Evolutionary conservation across 1,140 invertebrate genomes (phyloP), one percentile per base, ranked within the genome.

Genomic region (Drosophila sucinea): DNA sequence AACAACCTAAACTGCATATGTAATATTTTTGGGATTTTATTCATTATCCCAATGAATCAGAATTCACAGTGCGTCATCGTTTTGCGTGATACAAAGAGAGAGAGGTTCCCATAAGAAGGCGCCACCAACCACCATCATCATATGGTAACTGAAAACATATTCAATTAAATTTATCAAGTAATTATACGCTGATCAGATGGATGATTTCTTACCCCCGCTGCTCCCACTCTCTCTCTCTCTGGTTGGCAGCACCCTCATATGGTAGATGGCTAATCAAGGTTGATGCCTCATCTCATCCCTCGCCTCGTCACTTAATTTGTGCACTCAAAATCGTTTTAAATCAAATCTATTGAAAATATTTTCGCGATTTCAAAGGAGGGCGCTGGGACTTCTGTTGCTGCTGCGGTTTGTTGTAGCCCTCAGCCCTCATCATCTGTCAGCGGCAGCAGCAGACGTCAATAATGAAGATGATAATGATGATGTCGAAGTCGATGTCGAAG

Each of bases 361-460:
- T 66, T 71, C 41, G 64, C 63, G 55, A 60, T 58, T 30, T 63
- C 6, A 66, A 58, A 35, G 62, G 11, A 62, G 4, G n/a, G 10
- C 33, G 23, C 58, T 57, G 55, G 29, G 55, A 23, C 25, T 55
- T 27, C 11, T 27, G 51, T 55, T 51, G 30, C 4, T 38, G 30
- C 23, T 38, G n/a, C 11, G 29, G 51, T 56, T 56, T 56, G 25
- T 25, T 54, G 54, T 38, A 7, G 40, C 70, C 62, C 60, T 47
- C 32, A 51, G 80, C 80, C 81, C 82, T 85, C 82, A 86, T 85
- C 81, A 86, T 41, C 78, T 86, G 81, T 85, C 81, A 85, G 81
- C 57, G n/a, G 55, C 67, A 69, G 58, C 56, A n/a, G 58, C 41
- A 41, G 57, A 44, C 51, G 63, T 51, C 27, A 41, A 44, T 56